Evolutionary conservation across 2,113 vertebrate genomes (phyloP).

Genomic region (Turnix velox): DNA sequence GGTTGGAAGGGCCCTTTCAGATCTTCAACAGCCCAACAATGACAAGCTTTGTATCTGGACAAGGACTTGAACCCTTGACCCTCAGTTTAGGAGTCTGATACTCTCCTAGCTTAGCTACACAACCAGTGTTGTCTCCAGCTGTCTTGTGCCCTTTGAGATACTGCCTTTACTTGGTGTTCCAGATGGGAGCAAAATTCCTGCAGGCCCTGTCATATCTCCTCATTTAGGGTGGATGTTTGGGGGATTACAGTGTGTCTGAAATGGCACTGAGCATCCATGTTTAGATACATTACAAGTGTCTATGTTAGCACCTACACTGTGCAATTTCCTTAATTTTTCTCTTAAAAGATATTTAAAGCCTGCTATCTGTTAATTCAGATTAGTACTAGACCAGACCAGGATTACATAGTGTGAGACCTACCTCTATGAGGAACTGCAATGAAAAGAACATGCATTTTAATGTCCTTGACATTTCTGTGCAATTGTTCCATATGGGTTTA

Average conservation of each 20-base stretch:
- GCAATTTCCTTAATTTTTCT: neutral
- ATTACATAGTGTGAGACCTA: neutral
- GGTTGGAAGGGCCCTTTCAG: no score
- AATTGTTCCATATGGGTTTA: neutral
- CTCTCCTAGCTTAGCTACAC: no score
- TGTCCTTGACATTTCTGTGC: neutral
- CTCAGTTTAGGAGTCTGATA: no score
- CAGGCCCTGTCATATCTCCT: neutral
- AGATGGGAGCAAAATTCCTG: neutral
- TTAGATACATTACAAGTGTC: neutral
- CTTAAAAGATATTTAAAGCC: neutral
- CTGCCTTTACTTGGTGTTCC: neutral
- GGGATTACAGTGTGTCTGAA: neutral
- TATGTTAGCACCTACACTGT: neutral
- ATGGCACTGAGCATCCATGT: neutral
- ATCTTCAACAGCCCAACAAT: no score
- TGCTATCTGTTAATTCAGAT: neutral
- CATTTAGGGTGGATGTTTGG: neutral
- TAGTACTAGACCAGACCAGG: neutral
- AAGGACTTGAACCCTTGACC: no score
- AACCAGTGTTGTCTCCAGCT: neutral
- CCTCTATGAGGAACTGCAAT: neutral
- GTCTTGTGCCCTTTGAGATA: rapidly evolving
- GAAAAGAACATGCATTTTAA: neutral
- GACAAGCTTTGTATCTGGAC: no score